phyloP scores from a whole-genome alignment of 1,140 invertebrate genomes.

The Trichogramma pretiosum region DNA sequence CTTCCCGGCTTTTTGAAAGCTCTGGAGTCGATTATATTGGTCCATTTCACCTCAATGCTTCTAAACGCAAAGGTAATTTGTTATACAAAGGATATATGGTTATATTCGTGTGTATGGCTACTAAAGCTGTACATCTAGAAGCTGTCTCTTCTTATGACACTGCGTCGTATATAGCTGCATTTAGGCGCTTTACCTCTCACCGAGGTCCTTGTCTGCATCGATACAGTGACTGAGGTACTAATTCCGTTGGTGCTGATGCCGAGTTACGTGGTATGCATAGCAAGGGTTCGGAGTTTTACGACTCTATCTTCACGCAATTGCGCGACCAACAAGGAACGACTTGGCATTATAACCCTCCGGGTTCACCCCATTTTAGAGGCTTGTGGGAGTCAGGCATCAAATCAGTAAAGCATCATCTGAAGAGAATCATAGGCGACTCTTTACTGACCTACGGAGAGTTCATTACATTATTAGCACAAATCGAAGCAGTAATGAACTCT shows the following conservation, averaged over 20 bases:
- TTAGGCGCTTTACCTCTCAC: conserved; percentile 29
- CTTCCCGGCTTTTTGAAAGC: conserved; percentile 27
- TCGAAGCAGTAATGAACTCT: too few species aligned
- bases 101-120: conserved; percentile 31
- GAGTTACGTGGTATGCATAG: conserved; percentile 10
- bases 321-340: neutral
- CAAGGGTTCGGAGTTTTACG: neutral
- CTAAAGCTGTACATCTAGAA: conserved; percentile 35
- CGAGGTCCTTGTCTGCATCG: conserved; percentile 21
- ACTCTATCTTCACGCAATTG: neutral
- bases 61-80: neutral
- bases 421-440: neutral
- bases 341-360: too few species aligned
- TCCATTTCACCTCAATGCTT: conserved; percentile 9
- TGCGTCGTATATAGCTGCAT: conserved; percentile 25
- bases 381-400: neutral
- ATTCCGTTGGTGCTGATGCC: conserved; percentile 26
- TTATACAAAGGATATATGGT: conserved; percentile 5
- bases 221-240: conserved; percentile 28
- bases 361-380: too few species aligned
- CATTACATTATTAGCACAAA: neutral
- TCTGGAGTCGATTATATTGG: conserved; percentile 38
- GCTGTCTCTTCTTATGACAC: too few species aligned
- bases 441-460: neutral
- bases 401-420: neutral